These are phyloP conservation scores for Nymphicus hollandicus DNA, from an alignment of 2,113 vertebrate species.

Conservation along the genomic window DNA sequence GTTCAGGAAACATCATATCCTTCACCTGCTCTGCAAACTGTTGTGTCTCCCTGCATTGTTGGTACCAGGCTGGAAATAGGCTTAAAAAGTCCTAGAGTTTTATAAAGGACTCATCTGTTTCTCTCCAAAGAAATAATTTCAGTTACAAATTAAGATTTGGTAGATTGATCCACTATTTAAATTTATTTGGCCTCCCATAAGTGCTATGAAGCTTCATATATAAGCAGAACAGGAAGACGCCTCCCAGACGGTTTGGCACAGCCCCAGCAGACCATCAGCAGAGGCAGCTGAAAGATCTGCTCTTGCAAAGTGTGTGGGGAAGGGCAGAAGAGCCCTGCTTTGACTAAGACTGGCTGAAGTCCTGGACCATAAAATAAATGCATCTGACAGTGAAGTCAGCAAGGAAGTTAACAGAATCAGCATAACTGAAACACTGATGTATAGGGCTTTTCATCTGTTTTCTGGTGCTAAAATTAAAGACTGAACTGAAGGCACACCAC, in stretches of 20 bases:
- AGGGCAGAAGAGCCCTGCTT: slow-evolving; percentile 47
- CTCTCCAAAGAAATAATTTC: neutral
- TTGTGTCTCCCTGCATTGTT: neutral
- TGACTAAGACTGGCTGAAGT: slow-evolving; percentile 28
- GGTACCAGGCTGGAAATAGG: neutral
- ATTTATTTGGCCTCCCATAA: slow-evolving; percentile 17
- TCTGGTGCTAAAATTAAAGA: neutral
- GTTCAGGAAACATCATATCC: neutral
- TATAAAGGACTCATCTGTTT: neutral
- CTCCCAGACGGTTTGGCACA: slow-evolving; percentile 53
- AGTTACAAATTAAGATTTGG: neutral
- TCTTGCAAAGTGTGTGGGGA: slow-evolving; percentile 6
- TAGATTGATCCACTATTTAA: neutral
- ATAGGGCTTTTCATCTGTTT: neutral
- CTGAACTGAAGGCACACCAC: neutral
- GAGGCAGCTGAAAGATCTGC: slow-evolving; percentile 42
- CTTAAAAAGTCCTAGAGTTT: neutral
- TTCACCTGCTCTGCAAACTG: neutral
- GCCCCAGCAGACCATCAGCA: slow-evolving; percentile 58
- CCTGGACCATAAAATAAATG: slow-evolving; percentile 54
- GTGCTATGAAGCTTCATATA: neutral
- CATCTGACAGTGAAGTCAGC: slow-evolving; percentile 39
- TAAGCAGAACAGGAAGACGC: slow-evolving; percentile 47
- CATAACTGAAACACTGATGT: neutral
- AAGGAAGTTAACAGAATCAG: neutral